A percentile compares a stretch with the other conserved stretches of the same genome.
These are phyloP conservation scores for Montipora capricornis DNA, from an alignment of 64 coral and sea anemone genomes.

Conservation along the genomic window DNA sequence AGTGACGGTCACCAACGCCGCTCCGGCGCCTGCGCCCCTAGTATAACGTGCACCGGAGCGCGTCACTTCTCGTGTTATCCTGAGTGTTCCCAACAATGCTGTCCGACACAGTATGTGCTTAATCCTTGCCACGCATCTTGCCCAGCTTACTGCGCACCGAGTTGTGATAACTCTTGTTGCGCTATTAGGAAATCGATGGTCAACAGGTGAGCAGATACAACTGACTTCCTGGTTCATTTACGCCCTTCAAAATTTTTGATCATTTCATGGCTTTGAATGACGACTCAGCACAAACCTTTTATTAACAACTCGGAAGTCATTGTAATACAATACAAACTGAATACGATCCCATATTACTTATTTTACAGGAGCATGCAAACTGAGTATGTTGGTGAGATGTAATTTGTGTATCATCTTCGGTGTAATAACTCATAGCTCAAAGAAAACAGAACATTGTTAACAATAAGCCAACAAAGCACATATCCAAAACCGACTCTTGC, in stretches of 20 bases:
- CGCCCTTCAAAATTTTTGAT: not conserved
- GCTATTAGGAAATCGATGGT: slow-evolving; percentile 22
- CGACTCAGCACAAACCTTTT: too few species aligned
- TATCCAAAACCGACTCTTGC: too few species aligned
- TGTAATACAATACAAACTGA: too few species aligned
- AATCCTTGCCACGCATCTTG: slow-evolving; percentile 63
- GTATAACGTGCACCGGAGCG: slow-evolving; percentile 50
- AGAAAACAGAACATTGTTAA: too few species aligned
- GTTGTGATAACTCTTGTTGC: slow-evolving; percentile 63
- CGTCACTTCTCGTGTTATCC: slow-evolving; percentile 64
- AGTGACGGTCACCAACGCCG: not conserved
- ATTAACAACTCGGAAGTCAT: too few species aligned
- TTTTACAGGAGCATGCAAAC: too few species aligned
- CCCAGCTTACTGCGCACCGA: slow-evolving; percentile 56
- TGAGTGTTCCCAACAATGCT: slow-evolving; percentile 78
- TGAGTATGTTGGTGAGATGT: too few species aligned
- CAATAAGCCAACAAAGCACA: too few species aligned
- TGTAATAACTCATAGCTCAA: too few species aligned
- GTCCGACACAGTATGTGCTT: slow-evolving; percentile 19
- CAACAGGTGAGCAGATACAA: not conserved
- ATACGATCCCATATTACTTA: too few species aligned
- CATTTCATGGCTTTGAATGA: too few species aligned
- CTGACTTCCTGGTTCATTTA: not conserved
- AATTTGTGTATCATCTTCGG: too few species aligned
- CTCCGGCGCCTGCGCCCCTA: not conserved